These are phyloP conservation scores for Petrosia ficiformis DNA, from an alignment of 37 sponge, comb jelly and placozoan genomes.

Conservation along the genomic window DNA sequence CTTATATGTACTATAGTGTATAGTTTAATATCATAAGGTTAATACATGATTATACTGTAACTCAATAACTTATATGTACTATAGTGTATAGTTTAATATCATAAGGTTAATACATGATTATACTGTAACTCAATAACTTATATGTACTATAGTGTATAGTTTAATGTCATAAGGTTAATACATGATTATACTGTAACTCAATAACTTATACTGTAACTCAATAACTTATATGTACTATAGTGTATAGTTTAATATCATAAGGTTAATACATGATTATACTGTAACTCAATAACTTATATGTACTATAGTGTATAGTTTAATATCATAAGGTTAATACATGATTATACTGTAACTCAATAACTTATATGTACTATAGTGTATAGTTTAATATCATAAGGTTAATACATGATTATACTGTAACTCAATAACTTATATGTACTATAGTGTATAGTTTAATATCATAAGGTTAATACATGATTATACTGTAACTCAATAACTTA, in stretches of 20 bases:
- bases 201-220: too few species aligned
- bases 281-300: slow-evolving; percentile 6
- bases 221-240: neutral
- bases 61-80: slow-evolving; percentile 4
- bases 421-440: slow-evolving; percentile 4
- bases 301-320: neutral
- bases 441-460: too few species aligned
- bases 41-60: neutral
- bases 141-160: neutral
- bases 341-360: too few species aligned
- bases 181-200: too few species aligned
- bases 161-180: too few species aligned
- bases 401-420: neutral
- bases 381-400: too few species aligned
- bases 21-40: too few species aligned
- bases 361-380: neutral
- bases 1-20: neutral
- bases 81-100: too few species aligned
- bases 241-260: too few species aligned
- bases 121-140: too few species aligned
- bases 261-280: neutral
- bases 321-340: neutral
- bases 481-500: too few species aligned
- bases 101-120: neutral
- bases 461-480: neutral